These are phyloP conservation scores for Acanthaster planci DNA, from an alignment of 35 echinoderm and acorn worm species.

Conservation along the genomic window DNA sequence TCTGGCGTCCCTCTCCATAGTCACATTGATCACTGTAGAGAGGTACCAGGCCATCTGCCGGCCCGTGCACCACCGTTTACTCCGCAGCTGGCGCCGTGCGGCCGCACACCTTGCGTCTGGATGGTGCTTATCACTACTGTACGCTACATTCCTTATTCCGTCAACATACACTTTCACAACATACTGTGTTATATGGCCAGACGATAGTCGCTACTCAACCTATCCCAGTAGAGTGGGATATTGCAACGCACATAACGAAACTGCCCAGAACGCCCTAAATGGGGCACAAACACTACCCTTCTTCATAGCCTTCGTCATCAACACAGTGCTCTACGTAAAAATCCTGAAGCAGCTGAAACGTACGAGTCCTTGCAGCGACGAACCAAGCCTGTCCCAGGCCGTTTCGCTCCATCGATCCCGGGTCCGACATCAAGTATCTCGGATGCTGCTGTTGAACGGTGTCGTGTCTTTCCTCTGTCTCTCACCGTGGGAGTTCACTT, in stretches of 20 bases:
- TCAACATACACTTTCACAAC: not conserved
- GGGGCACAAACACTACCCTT: slow-evolving; percentile 27
- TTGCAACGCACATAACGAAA: not conserved
- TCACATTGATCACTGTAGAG: slow-evolving; percentile 3
- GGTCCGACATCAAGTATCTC: not conserved
- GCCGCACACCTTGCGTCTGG: not conserved
- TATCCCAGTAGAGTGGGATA: not conserved
- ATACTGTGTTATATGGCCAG: slow-evolving; percentile 3
- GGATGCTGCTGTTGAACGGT: slow-evolving; percentile 31
- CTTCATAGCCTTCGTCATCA: slow-evolving; percentile 1
- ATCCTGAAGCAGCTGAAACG: not conserved
- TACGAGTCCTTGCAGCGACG: not conserved
- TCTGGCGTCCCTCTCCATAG: not conserved
- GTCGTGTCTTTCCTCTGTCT: slow-evolving; percentile 29
- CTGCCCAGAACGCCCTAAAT: not conserved
- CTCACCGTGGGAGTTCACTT: not conserved
- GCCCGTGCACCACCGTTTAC: not conserved
- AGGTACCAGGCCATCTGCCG: slow-evolving; percentile 26
- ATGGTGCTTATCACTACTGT: slow-evolving; percentile 11
- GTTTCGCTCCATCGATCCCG: not conserved
- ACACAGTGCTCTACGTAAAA: slow-evolving; percentile 15
- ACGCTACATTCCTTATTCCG: not conserved
- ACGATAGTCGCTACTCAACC: not conserved
- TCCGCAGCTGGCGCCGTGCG: slow-evolving; percentile 1
- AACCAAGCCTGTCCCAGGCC: slow-evolving; percentile 6